These are phyloP conservation scores for Podargus strigoides DNA, from an alignment of 2,797 vertebrate species.

Conservation along the genomic window DNA sequence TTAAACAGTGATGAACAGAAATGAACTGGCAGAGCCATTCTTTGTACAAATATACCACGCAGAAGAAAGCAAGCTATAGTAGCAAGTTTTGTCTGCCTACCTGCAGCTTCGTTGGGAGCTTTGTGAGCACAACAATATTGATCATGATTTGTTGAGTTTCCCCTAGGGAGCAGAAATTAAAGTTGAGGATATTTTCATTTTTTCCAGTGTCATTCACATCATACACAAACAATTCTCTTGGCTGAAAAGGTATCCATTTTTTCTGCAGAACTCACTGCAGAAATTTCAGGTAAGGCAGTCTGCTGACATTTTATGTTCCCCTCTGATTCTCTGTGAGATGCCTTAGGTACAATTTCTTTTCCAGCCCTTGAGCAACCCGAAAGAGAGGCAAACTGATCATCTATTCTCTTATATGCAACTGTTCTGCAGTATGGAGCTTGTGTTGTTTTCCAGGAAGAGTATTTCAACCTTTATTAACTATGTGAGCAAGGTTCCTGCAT, in stretches of 20 bases:
- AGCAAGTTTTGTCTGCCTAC: neutral
- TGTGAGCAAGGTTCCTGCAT: neutral
- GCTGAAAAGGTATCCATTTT: neutral
- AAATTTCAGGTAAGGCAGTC: neutral
- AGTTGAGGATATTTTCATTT: fast-evolving
- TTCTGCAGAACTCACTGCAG: neutral
- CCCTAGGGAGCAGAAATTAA: neutral
- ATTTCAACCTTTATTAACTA: neutral
- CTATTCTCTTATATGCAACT: fast-evolving
- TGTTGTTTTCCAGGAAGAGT: neutral
- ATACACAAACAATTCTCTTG: neutral
- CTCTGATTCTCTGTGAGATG: neutral
- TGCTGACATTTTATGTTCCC: neutral
- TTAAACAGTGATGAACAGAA: neutral
- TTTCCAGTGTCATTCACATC: neutral
- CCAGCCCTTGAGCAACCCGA: neutral
- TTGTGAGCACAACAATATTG: neutral
- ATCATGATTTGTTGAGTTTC: neutral
- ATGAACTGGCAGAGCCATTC: neutral
- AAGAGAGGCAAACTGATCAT: neutral
- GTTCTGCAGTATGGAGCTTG: neutral
- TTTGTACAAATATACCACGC: neutral
- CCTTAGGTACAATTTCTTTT: neutral
- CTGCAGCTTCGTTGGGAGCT: neutral
- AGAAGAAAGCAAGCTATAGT: neutral